A percentile compares a stretch with the other conserved stretches of the same genome.
These are phyloP conservation scores for Rhinoderma darwinii DNA, from an alignment of 2,113 vertebrate genomes.

Conservation along the genomic window DNA sequence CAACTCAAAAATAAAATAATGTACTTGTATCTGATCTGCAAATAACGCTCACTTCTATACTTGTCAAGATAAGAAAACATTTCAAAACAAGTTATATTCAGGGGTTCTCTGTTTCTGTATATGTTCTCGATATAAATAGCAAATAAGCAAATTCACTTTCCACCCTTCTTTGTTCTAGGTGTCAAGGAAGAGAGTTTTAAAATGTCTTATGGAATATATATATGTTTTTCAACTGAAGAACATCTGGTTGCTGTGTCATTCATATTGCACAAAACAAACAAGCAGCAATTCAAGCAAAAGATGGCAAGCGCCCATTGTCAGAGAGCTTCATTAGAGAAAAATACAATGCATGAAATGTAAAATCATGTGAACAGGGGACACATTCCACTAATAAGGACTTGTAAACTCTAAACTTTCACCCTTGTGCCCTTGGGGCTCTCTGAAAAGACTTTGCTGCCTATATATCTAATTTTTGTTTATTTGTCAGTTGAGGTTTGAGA, in stretches of 20 bases:
- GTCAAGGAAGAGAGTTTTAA: background rate
- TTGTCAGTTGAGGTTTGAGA: constrained; percentile 47
- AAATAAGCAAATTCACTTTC: background rate
- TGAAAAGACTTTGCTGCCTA: constrained; percentile 22
- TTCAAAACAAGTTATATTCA: background rate
- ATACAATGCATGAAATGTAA: constrained; percentile 17
- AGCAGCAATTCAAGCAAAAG: constrained; percentile 10
- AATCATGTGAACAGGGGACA: constrained; percentile 7
- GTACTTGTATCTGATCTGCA: background rate
- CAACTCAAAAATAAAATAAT: background rate
- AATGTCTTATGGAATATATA: constrained; percentile 33
- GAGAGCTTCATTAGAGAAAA: constrained; percentile 14
- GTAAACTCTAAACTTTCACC: constrained; percentile 29
- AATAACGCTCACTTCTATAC: background rate
- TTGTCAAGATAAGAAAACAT: constrained; percentile 4
- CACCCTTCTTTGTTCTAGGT: background rate
- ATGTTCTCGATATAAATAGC: background rate
- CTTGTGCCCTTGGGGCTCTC: constrained; percentile 22
- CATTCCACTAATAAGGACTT: constrained; percentile 25
- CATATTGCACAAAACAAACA: constrained; percentile 29
- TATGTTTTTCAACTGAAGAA: constrained; percentile 15
- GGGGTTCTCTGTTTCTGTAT: background rate
- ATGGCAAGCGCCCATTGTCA: background rate
- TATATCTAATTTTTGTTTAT: constrained; percentile 46
- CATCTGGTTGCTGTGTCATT: constrained; percentile 24